Evolutionary conservation across 1,140 invertebrate genomes (phyloP).

Genomic region (Trichoplusia ni): DNA sequence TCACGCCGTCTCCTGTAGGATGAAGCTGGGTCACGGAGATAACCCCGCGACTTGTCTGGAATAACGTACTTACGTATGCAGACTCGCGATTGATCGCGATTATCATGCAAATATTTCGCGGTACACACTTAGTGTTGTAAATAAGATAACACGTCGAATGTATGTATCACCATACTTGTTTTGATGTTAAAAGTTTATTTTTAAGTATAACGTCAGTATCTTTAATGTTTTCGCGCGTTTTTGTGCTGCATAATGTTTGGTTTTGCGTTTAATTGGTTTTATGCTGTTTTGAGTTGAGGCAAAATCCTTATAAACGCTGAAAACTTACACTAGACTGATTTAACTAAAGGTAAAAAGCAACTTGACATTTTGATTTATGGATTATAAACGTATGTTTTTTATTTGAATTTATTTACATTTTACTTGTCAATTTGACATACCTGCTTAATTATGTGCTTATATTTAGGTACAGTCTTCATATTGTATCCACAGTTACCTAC

Average conservation of each 20-base stretch:
- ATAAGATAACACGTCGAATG: slow-evolving; percentile 16
- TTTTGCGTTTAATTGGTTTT: too few relatives aligned
- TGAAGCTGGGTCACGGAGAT: slow-evolving; percentile 8
- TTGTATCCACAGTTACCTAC: too few relatives aligned
- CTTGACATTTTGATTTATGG: too few relatives aligned
- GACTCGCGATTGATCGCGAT: background rate
- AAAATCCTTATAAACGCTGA: too few relatives aligned
- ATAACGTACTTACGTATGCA: background rate
- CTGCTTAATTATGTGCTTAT: too few relatives aligned
- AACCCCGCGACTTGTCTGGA: background rate
- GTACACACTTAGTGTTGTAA: background rate
- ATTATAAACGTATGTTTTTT: too few relatives aligned
- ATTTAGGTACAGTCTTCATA: too few relatives aligned
- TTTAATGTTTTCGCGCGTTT: background rate
- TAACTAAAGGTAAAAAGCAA: too few relatives aligned
- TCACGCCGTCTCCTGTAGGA: background rate
- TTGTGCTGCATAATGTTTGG: background rate
- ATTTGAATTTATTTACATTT: too few relatives aligned
- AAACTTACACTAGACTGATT: too few relatives aligned
- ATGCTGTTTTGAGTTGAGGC: too few relatives aligned
- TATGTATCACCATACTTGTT: slow-evolving; percentile 3
- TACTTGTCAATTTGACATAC: too few relatives aligned
- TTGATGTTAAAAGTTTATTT: background rate
- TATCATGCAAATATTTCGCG: slow-evolving; percentile 12
- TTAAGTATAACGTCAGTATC: slow-evolving; percentile 7